Base-by-base conservation (phyloP, 2,888 invertebrate species). In the Smittia sp. region DNA sequence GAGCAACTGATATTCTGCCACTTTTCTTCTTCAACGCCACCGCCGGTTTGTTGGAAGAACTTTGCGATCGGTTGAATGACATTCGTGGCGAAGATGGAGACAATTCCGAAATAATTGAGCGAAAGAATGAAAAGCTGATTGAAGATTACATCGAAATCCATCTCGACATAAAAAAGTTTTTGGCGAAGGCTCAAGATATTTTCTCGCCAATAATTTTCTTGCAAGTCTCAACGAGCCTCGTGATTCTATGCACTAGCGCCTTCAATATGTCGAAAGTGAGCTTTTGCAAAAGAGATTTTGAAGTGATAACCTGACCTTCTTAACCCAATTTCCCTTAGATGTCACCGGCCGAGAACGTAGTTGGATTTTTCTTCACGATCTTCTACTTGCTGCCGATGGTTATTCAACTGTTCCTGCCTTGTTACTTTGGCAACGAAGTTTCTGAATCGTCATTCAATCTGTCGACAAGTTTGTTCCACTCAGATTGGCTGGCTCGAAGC, bases 391-490 rank as follows among this genome's bases (percentile, higher is more conserved):
- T 58, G 9, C 58, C 58, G 11, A 58, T 58, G 58, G 18, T 58
- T 1, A 6, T 4, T 1, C 20, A 58, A 11, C 18, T 22, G 4
- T 58, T 58, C 18, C 11, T 58, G 22, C 58, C 58, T 18, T 58
- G 58, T 58, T 58, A 58, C 22, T 58, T 18, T 58, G 58, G 58
- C 3, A 58, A 58, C 11, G 58, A 58, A 18, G 20, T 58, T 22
- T 20, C 18, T 18, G 9, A 18, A 9, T 18, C 58, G 4, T 58
- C 58, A 6, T 11, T 1, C 1, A 4, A 58, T 18, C 58, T 58
- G 1, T 58, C 58, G 3, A 11, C 18, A 18, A 22, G 58, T 4
- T 20, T 58, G 15, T 58, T 58, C 11, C 58, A 58, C 18, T 18
- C 18, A 7, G 22, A 58, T 3, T 58, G 58, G 58, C 6, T 15